These are phyloP conservation scores for Lepisosteus osseus DNA, from an alignment of 2,113 vertebrate species.

Conservation along the genomic window DNA sequence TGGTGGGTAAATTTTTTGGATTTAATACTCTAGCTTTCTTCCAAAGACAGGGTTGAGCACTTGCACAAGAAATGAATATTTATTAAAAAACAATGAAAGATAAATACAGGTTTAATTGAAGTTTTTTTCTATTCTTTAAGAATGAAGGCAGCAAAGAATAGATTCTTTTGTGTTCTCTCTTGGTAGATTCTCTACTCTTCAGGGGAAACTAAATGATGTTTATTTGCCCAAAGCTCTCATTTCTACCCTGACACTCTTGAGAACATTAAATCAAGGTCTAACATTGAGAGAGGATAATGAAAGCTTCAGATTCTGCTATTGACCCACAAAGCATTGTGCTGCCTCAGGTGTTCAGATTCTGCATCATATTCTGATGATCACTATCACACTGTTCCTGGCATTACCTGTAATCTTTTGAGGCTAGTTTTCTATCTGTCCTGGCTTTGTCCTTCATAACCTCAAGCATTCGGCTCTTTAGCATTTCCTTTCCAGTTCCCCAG, in stretches of 20 bases:
- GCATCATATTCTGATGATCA: conserved; percentile 13
- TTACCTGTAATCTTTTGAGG: conserved; percentile 22
- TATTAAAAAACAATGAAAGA: no score
- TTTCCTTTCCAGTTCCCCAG: conserved; percentile 12
- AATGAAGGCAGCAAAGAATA: no score
- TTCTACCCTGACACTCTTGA: conserved; percentile 4
- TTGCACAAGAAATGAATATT: no score
- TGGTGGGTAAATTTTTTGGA: no score
- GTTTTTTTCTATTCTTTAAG: no score
- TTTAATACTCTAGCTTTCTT: no score
- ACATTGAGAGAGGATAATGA: conserved; percentile 16
- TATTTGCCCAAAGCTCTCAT: not conserved
- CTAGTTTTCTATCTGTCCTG: conserved; percentile 24
- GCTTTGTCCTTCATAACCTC: conserved; percentile 24
- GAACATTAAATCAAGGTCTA: conserved; percentile 9
- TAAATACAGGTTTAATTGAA: no score
- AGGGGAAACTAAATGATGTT: conserved; percentile 4
- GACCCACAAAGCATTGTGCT: conserved; percentile 2
- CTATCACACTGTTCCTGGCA: conserved; percentile 28
- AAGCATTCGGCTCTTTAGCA: conserved; percentile 21
- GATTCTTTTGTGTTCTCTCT: not conserved
- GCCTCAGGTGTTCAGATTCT: not conserved
- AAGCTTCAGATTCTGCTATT: conserved; percentile 3
- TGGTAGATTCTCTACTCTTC: not conserved
- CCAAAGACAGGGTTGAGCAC: no score